phyloP scores from a whole-genome alignment of 23 tunicate species.

The Halocynthia roretzi region DNA sequence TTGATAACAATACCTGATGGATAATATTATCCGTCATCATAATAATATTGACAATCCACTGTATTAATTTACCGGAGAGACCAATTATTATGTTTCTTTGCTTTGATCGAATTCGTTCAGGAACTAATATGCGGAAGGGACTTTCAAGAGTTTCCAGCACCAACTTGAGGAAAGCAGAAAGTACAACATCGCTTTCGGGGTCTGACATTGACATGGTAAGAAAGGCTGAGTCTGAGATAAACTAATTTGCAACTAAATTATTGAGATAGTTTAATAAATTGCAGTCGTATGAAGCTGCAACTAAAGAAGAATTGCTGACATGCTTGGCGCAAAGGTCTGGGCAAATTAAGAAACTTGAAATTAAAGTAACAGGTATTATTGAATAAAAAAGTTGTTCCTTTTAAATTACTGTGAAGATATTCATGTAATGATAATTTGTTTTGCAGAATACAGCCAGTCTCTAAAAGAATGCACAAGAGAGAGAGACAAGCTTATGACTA shows the following conservation, averaged over 20 bases:
- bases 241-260: neutral
- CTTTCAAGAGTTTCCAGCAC: neutral
- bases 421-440: neutral
- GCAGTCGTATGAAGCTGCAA: slow-evolving; percentile 36
- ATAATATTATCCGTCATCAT: no score
- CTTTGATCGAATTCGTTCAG: neutral
- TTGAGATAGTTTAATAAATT: neutral
- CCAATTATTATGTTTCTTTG: no score
- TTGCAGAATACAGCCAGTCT: slow-evolving; percentile 67
- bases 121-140: neutral
- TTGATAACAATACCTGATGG: no score
- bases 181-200: slow-evolving; percentile 43
- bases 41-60: no score
- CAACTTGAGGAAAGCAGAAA: slow-evolving; percentile 33
- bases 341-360: slow-evolving; percentile 79
- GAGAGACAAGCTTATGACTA: slow-evolving; percentile 62
- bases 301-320: slow-evolving; percentile 56
- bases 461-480: slow-evolving; percentile 76
- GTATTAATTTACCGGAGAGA: no score
- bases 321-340: slow-evolving; percentile 47
- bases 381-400: neutral
- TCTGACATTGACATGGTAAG: slow-evolving; percentile 57
- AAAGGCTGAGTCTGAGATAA: neutral
- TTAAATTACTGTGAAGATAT: neutral
- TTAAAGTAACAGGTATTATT: slow-evolving; percentile 59